Conservation (phyloP, 1,140 invertebrate genomes). For the Hydropsyche tenuis region DNA sequence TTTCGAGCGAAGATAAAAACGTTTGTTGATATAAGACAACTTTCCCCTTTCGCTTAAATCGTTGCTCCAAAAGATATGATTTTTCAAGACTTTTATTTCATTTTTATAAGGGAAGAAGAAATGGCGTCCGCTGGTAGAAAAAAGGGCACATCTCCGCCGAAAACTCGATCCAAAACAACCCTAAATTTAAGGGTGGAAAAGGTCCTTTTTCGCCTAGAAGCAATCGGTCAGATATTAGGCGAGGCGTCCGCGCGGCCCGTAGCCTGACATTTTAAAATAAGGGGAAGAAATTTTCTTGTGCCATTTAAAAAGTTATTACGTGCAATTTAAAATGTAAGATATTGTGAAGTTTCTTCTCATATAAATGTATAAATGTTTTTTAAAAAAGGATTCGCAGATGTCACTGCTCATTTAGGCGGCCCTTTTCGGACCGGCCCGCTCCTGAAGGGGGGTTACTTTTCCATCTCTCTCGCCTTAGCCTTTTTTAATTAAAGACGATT, state of each 20-base stretch:
- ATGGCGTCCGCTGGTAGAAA: not conserved
- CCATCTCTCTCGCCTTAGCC: constrained; percentile 26
- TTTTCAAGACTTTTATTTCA: constrained; percentile 50
- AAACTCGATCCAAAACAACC: not conserved
- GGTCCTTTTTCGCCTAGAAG: constrained; percentile 4
- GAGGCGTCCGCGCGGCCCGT: not conserved
- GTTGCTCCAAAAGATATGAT: constrained; percentile 49
- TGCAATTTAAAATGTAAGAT: constrained; percentile 51
- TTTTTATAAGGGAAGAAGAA: constrained; percentile 38
- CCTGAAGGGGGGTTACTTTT: not conserved
- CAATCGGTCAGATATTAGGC: constrained; percentile 1
- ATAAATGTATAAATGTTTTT: constrained; percentile 49
- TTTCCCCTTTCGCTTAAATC: constrained; percentile 47
- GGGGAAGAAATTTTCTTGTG: constrained; percentile 46
- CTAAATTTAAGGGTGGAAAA: not conserved
- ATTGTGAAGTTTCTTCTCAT: constrained; percentile 47
- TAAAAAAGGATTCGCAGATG: constrained; percentile 45
- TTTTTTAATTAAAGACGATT: constrained; percentile 42
- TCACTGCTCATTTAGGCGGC: constrained; percentile 35
- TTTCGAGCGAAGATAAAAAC: constrained; percentile 41
- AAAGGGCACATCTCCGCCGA: not conserved
- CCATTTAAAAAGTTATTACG: constrained; percentile 51
- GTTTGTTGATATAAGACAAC: constrained; percentile 44
- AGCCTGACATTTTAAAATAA: constrained; percentile 35
- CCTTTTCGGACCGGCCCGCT: not conserved